Base-by-base conservation (phyloP, 2,113 vertebrate genomes). In the Corythoichthys intestinalis region DNA sequence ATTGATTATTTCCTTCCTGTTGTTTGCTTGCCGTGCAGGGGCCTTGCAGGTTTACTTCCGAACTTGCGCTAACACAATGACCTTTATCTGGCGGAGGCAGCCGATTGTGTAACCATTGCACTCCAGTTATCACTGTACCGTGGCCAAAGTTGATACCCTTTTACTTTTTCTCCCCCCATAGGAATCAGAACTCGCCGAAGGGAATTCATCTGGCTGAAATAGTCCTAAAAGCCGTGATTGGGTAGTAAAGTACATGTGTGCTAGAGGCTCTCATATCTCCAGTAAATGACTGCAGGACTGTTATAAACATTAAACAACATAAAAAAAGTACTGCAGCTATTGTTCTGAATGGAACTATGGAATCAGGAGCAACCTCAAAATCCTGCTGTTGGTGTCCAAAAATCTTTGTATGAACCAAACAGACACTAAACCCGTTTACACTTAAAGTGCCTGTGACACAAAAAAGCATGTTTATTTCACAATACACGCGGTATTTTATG, bases 1-100 rank as follows among this genome's bases (percentile, higher is more conserved):
- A 95, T 94, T 93, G 94, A 96, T 96, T 95, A 93, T 94, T 96
- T 96, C 95, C 95, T 96, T 94, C 93, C 94, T 93, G 84, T 90
- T 94, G 94, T 94, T 94, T 94, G 93, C 93, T 90, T 82, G 90
- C 91, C 91, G 90, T 85, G 84, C 91, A 90, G 89, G 86, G 49
- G 58, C 38, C 89, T 89, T 92, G 89, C 90, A 88, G 91, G 87
- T 92, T 93, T 88, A 87, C 94, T 95, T 95, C 92, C 85, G 87
- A 95, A 86, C 86, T 89, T 81, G 69, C 79, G 91, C 90, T 84
- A 86, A 88, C 90, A 90, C 90, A 87, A 88, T 87, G 91, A 92
- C 72, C 91, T 94, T 94, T 61, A 95, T 95, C 93, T 87, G 56
- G 56, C 61, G 85, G 1, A 85, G 88, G 88, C 90, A 91, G 87